Base-by-base conservation (phyloP, 53 echinoderm and acorn worm genomes). In the Arbacia lixula region DNA sequence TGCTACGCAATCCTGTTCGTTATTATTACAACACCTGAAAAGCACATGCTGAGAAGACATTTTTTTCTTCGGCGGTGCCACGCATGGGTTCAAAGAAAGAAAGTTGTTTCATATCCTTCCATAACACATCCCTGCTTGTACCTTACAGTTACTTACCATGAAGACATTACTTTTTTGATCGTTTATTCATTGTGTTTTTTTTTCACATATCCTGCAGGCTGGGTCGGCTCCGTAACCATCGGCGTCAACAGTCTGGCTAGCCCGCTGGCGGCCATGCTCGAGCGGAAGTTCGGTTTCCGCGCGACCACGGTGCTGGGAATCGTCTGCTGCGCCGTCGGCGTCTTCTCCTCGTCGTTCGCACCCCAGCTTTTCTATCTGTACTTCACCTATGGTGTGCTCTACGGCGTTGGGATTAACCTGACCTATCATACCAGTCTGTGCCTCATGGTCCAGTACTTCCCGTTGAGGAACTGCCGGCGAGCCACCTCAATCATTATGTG, bases 331-430 rank as follows among this genome's bases (percentile, higher is more conserved):
- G 46, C 84, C 37, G 60, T 69, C 62, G 83, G 84, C 6, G 66
- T 91, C 10, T 39, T 91, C 21, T 20, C 62, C 12, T 87, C 91
- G 1, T 91, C 91, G 8, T 87, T 91, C 22, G 57, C 53, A 25
- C 85, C 91, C 12, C 76, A 84, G 57, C 85, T 91, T 38, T 87
- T 75, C 33, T 76, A 84, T 40, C 84, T 91, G 27, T 91, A 83
- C 85, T 76, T 87, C 68, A 87, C 91, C 11, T 91, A 87, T 38
- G 84, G 91, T 68, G 22, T 76, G 4, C 41, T 91, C 76, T 91
- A 91, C 57, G 91, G 91, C 19, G 20, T 91, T 27, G 91, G 91
- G 4, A 73, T 76, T 28, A 83, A 87, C 71, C 84, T 91, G 40
- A 56, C 84, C 39, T 87, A 56, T 71, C 84, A 87, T 34, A 49